These are phyloP conservation scores for Clanis bilineata DNA, from an alignment of 2,888 invertebrate species.

Conservation along the genomic window DNA sequence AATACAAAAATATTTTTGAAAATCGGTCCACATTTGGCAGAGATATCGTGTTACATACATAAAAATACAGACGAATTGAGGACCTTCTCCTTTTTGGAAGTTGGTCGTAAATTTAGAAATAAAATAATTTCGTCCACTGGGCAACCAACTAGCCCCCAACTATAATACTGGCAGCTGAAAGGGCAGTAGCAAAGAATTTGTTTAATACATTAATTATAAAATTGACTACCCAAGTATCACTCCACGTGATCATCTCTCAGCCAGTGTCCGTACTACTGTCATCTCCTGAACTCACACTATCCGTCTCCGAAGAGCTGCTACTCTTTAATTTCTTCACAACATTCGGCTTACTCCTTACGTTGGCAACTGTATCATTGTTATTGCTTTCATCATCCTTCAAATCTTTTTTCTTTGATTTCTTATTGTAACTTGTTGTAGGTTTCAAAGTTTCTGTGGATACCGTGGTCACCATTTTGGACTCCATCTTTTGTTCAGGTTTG, in stretches of 20 bases:
- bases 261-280: constrained; percentile 85
- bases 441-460: constrained; percentile 74
- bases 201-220: neutral
- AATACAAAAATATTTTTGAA: too few species aligned
- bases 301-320: constrained; percentile 83
- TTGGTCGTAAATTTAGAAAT: too few species aligned
- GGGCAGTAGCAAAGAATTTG: too few species aligned
- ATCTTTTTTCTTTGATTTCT: constrained; percentile 56
- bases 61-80: too few species aligned
- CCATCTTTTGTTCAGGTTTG: constrained; percentile 30
- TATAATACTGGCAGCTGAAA: too few species aligned
- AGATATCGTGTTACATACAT: too few species aligned
- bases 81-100: too few species aligned
- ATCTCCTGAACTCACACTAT: constrained; percentile 85
- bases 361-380: constrained; percentile 56
- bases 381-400: constrained; percentile 36
- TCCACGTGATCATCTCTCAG: constrained; percentile 41
- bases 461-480: constrained; percentile 72
- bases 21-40: too few species aligned
- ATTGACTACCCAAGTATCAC: neutral
- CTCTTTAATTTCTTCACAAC: constrained; percentile 44
- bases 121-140: too few species aligned
- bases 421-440: constrained; percentile 60
- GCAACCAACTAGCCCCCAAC: too few species aligned
- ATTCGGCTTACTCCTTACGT: constrained; percentile 35